A percentile compares a stretch with the other conserved stretches of the same genome.
Conservation (phyloP, 2,888 invertebrate species). For the Tenthredo amoena region DNA sequence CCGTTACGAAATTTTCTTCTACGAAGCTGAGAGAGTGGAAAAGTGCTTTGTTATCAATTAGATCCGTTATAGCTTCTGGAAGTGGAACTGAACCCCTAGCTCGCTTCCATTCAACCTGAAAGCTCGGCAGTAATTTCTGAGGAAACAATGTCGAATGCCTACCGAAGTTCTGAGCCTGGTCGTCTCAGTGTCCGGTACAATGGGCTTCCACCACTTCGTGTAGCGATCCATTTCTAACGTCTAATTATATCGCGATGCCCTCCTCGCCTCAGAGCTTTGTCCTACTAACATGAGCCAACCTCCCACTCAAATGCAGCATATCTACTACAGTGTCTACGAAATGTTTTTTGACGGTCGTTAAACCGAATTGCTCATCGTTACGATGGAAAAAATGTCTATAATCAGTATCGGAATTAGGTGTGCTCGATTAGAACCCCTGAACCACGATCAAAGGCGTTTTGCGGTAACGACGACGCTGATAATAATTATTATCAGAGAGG, state of each 20-base stretch:
- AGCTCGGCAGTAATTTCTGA: background rate
- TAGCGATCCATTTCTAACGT: conserved; percentile 4
- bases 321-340: background rate
- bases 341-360: background rate
- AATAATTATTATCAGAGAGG: background rate
- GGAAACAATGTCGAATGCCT: background rate
- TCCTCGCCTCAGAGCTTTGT: conserved; percentile 8
- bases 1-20: background rate
- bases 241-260: conserved; percentile 30
- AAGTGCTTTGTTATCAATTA: conserved; percentile 17
- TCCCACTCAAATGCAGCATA: background rate
- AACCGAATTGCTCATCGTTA: background rate
- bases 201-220: conserved; percentile 5
- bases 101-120: background rate
- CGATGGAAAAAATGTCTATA: background rate
- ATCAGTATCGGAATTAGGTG: background rate
- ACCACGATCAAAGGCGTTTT: conserved; percentile 10
- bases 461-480: background rate
- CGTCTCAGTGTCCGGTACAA: background rate
- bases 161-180: background rate
- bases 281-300: background rate
- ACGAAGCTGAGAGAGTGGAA: background rate
- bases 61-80: background rate
- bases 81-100: background rate
- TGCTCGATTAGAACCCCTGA: conserved; percentile 15